Percentiles rank a stretch among this genome's conserved stretches.
Conservation (phyloP, 2,888 invertebrate species). For the Eristalis intricaria region DNA sequence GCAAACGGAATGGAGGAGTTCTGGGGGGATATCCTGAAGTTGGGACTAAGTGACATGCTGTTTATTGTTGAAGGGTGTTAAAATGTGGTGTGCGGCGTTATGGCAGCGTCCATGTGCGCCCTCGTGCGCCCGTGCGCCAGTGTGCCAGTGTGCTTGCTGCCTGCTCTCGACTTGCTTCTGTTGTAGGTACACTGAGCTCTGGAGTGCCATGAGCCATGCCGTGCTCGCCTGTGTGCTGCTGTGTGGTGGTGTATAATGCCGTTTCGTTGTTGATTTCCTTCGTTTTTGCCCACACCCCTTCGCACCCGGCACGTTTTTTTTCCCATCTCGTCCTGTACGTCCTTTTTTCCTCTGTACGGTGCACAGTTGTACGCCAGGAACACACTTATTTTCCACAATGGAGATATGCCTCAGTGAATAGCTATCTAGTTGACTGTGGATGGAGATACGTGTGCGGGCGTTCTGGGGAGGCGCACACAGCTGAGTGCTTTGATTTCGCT, state of each 20-base stretch:
- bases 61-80: slow-evolving; percentile 81
- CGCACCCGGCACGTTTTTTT: background rate
- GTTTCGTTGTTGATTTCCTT: slow-evolving; percentile 45
- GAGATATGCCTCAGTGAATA: slow-evolving; percentile 69
- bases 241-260: slow-evolving; percentile 68
- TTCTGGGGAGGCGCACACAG: slow-evolving; percentile 18
- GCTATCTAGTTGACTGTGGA: slow-evolving; percentile 68
- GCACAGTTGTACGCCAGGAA: slow-evolving; percentile 67
- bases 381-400: slow-evolving; percentile 72
- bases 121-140: slow-evolving; percentile 51
- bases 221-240: slow-evolving; percentile 31
- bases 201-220: slow-evolving; percentile 64
- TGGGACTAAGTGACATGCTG: slow-evolving; percentile 81
- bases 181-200: slow-evolving; percentile 7
- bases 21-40: slow-evolving; percentile 78
- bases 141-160: slow-evolving; percentile 54
- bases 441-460: slow-evolving; percentile 45
- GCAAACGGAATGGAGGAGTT: slow-evolving; percentile 29
- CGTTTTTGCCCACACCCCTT: background rate
- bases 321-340: slow-evolving; percentile 18
- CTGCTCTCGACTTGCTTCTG: slow-evolving; percentile 41
- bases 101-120: slow-evolving; percentile 70
- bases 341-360: slow-evolving; percentile 39
- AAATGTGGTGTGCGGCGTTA: slow-evolving; percentile 79
- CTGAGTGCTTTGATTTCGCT: slow-evolving; percentile 68